These are phyloP conservation scores for Panthera tigris DNA, from an alignment of 2,113 vertebrate genomes.

Conservation along the genomic window DNA sequence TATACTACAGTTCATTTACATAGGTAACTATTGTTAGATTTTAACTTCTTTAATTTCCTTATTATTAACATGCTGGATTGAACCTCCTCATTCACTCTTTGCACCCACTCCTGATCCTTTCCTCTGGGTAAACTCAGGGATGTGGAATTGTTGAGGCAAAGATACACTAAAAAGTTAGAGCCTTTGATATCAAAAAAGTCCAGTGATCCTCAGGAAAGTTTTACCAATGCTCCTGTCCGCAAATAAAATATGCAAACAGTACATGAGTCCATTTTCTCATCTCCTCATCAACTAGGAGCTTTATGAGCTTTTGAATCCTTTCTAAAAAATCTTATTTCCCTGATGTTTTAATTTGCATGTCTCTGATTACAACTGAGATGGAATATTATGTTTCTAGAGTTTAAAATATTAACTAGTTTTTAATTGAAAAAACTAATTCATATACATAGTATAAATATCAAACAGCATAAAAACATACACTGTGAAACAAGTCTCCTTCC, in stretches of 20 bases:
- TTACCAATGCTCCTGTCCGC: not conserved
- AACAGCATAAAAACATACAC: slow-evolving; percentile 1
- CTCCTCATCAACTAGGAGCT: not conserved
- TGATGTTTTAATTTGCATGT: slow-evolving; percentile 57
- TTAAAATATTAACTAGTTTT: slow-evolving; percentile 68
- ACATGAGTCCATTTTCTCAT: not conserved
- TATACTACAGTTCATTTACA: not conserved
- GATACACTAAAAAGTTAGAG: not conserved
- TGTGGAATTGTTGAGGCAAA: not conserved
- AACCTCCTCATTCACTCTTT: not conserved
- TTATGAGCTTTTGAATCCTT: slow-evolving; percentile 32
- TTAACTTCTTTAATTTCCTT: not conserved
- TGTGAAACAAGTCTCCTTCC: not conserved
- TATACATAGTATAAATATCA: slow-evolving; percentile 34
- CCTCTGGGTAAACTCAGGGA: not conserved
- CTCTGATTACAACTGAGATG: slow-evolving; percentile 47
- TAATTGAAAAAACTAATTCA: slow-evolving; percentile 58
- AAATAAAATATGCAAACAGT: not conserved
- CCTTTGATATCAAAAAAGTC: not conserved
- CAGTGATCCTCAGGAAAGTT: not conserved
- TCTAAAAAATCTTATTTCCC: slow-evolving; percentile 13
- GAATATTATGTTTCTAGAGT: slow-evolving; percentile 41
- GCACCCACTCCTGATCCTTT: not conserved
- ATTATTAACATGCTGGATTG: not conserved
- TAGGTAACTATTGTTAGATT: not conserved